Conservation (phyloP, 2,113 vertebrate species). For the Tamias sibiricus region DNA sequence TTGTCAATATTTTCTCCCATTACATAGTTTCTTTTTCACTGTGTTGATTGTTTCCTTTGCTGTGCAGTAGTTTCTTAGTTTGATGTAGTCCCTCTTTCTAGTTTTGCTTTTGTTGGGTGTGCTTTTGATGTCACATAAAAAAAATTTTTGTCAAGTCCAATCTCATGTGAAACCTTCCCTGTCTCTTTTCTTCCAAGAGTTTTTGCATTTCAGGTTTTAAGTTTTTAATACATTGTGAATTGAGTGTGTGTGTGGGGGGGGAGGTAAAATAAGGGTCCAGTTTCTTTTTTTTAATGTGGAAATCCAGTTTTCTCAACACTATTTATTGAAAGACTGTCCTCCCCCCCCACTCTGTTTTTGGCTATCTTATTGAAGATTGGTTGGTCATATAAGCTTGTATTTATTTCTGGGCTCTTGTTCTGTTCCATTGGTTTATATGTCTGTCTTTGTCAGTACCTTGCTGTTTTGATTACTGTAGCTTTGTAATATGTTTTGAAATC, state of each 20-base stretch:
- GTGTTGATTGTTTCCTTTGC: neutral
- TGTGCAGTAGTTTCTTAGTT: neutral
- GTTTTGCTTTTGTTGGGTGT: neutral
- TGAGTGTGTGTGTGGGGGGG: neutral
- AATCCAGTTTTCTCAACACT: neutral
- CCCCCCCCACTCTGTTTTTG: neutral
- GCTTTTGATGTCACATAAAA: neutral
- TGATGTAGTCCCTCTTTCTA: neutral
- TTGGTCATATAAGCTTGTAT: neutral
- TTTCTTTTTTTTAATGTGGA: neutral
- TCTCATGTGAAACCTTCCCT: neutral
- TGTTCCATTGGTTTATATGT: neutral
- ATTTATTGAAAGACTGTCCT: neutral
- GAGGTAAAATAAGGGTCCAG: neutral
- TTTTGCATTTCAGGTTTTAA: neutral
- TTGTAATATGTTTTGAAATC: neutral
- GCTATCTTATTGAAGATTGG: neutral
- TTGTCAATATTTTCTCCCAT: neutral
- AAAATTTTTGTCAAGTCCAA: neutral
- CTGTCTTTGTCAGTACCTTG: neutral
- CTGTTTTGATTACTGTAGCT: neutral
- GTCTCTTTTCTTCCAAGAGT: neutral
- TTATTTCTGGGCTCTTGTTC: neutral
- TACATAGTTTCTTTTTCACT: neutral
- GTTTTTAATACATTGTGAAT: neutral